Percentiles rank a stretch among this genome's conserved stretches.
Evolutionary conservation across 2,888 invertebrate species (phyloP).

Genomic region (Osedax fenrisi): DNA sequence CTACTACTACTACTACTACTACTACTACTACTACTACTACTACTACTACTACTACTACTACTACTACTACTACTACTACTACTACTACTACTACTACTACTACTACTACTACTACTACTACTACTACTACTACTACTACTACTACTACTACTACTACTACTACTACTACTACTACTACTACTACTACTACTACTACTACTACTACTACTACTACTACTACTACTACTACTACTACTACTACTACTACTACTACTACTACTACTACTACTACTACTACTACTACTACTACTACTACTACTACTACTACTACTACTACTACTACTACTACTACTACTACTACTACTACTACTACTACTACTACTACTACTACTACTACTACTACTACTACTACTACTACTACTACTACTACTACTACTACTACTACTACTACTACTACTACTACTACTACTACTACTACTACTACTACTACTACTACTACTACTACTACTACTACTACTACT

Average conservation of each 20-base stretch:
- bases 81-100: neutral
- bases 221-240: conserved; percentile 2
- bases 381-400: neutral
- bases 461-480: neutral
- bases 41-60: conserved; percentile 8
- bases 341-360: neutral
- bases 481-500: conserved; percentile 2
- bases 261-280: too few species aligned
- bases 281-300: conserved; percentile 2
- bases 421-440: neutral
- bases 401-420: neutral
- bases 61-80: neutral
- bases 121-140: conserved; percentile 2
- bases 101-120: neutral
- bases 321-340: neutral
- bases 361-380: neutral
- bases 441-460: neutral
- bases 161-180: conserved; percentile 2
- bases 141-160: conserved; percentile 2
- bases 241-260: too few species aligned
- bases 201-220: conserved; percentile 5
- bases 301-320: conserved; percentile 2
- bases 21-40: conserved; percentile 6
- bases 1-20: neutral
- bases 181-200: neutral